Evolutionary conservation across 23 tunicate species (phyloP), one percentile per base, ranked within the genome.

Genomic region (Clavelina lepadiformis): DNA sequence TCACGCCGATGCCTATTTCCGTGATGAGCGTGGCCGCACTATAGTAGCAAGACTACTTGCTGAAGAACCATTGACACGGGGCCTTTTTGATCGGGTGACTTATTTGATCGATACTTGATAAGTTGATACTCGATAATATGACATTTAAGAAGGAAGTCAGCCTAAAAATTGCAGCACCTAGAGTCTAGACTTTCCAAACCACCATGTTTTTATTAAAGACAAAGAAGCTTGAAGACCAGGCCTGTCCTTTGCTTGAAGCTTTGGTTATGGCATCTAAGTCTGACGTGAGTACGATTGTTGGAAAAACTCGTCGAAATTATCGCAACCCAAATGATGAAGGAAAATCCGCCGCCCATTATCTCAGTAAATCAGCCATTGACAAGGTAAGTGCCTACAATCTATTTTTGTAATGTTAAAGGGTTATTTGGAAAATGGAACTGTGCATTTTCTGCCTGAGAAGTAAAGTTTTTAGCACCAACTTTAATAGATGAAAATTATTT

Each of bases 241-340:
- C 83, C 75, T 81, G 89, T 72, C 97, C 97, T 46, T 72, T 94
- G 21, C 78, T 94, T 66, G 91, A 86, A 52, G 91, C 99, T 61
- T 60, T 94, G 33, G 82, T 94, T 22, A 36, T 70, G 3, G 85
- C 81, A 21, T 84, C 91, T 24, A 94, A 94, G 58, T 79, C 83
- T 31, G 95, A 94, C 67, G 85, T 88, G 35, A 80, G 83, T 66
- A 77, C 80, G 5, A 77, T 72, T 19, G 99, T 86, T 27, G 80
- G 95, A 2, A 86, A 80, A 71, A 86, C 89, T 31, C 77, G 87
- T 5, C 53, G 98, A 50, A 76, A 60, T 41, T 82, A 91, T 50
- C 33, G 78, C 34, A 77, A 76, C 38, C 65, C 56, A 4, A 33
- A 62, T 26, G 99, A 86, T 7, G 99, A 94, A 44, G 99, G 95